Evolutionary conservation across 2,113 vertebrate genomes (phyloP).

Genomic region (Mus musculus): GRCm39 chr13:91190501-91191000

Average conservation of each 20-base stretch:
- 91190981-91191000: constrained; percentile 55
- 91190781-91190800: constrained; percentile 57
- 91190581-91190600: constrained; percentile 37
- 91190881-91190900: not conserved
- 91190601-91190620: constrained; percentile 43
- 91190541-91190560: too few relatives aligned
- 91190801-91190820: constrained; percentile 49
- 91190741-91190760: constrained; percentile 43
- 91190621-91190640: constrained; percentile 15
- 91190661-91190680: constrained; percentile 69
- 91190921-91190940: constrained; percentile 53
- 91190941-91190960: constrained; percentile 53
- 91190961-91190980: constrained; percentile 56
- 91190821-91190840: constrained; percentile 21
- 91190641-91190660: constrained; percentile 36
- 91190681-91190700: constrained; percentile 63
- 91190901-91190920: constrained; percentile 33
- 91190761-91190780: constrained; percentile 56
- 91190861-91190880: constrained; percentile 45
- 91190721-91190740: constrained; percentile 63
- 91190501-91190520: too few relatives aligned
- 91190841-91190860: constrained; percentile 46
- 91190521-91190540: too few relatives aligned
- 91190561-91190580: too few relatives aligned
- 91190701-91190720: constrained; percentile 35